Percentiles rank a stretch among this genome's conserved stretches.
phyloP scores from a whole-genome alignment of 2,113 vertebrate species.

The Tenebrosternarchus preto region DNA sequence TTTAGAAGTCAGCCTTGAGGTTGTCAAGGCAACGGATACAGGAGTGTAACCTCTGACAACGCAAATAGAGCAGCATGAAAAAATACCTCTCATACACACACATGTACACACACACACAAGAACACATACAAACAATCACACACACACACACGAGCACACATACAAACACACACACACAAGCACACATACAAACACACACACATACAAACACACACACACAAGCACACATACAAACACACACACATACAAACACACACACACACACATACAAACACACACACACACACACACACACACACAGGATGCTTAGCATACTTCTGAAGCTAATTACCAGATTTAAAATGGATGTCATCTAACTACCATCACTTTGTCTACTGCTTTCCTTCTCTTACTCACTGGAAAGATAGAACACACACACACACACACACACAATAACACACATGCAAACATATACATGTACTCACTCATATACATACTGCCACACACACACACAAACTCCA shows the following conservation, averaged over 20 bases:
- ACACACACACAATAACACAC: background rate
- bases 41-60: slow-evolving; percentile 39
- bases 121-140: slow-evolving; percentile 14
- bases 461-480: too few species aligned
- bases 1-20: slow-evolving; percentile 31
- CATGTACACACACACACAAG: slow-evolving; percentile 12
- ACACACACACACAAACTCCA: too few species aligned
- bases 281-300: slow-evolving; percentile 18
- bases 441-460: too few species aligned
- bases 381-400: background rate
- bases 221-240: slow-evolving; percentile 19
- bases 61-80: slow-evolving; percentile 42
- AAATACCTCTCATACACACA: slow-evolving; percentile 19
- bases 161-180: slow-evolving; percentile 11
- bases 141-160: slow-evolving; percentile 32
- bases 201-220: slow-evolving; percentile 17
- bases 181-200: slow-evolving; percentile 16
- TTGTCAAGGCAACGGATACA: slow-evolving; percentile 48
- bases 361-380: background rate
- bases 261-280: slow-evolving; percentile 18
- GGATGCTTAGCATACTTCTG: slow-evolving; percentile 34
- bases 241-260: slow-evolving; percentile 13
- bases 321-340: slow-evolving; percentile 23
- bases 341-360: background rate
- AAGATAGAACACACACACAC: background rate